A percentile compares a stretch with the other conserved stretches of the same genome.
Conservation (phyloP, 1,140 invertebrate species). For the Oreohelix idahoensis region DNA sequence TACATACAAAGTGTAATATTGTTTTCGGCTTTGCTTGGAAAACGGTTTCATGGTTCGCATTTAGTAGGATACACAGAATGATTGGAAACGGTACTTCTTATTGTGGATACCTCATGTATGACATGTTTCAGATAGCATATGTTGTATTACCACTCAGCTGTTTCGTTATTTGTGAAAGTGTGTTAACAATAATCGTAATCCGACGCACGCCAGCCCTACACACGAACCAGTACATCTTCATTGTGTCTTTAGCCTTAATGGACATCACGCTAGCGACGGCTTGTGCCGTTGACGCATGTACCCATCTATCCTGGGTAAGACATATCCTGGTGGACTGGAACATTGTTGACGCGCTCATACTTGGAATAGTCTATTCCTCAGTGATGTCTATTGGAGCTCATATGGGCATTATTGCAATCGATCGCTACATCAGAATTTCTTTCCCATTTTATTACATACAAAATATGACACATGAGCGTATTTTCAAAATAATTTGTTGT, state of each 20-base stretch:
- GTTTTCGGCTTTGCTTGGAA: too few species aligned
- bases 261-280: not conserved
- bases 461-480: not conserved
- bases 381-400: not conserved
- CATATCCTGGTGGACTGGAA: not conserved
- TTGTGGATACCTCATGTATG: too few species aligned
- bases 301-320: not conserved
- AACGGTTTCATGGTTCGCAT: too few species aligned
- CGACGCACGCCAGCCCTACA: not conserved
- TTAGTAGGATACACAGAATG: too few species aligned
- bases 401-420: not conserved
- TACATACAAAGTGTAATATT: too few species aligned
- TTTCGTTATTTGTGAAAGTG: not conserved
- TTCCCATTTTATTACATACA: not conserved
- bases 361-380: not conserved
- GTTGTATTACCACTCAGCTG: not conserved
- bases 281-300: not conserved
- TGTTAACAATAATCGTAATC: not conserved
- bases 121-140: too few species aligned
- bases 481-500: not conserved
- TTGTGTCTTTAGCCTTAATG: not conserved
- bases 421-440: not conserved
- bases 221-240: not conserved
- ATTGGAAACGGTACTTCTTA: too few species aligned
- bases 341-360: not conserved